Conservation (phyloP, 1,140 invertebrate species). For the Camponotus pennsylvanicus region DNA sequence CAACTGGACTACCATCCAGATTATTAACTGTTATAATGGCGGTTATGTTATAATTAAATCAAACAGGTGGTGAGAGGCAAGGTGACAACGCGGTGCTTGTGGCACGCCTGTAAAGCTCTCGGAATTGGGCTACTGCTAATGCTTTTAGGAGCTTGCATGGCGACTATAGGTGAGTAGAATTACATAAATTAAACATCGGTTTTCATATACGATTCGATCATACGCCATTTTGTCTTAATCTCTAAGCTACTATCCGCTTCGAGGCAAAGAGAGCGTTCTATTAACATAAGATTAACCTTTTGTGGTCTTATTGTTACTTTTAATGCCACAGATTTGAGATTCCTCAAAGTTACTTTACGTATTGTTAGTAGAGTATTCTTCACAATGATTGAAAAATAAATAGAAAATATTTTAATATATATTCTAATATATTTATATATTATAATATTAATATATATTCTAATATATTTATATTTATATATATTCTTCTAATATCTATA, state of each 20-base stretch:
- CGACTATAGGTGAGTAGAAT: constrained; percentile 91
- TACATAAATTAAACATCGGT: constrained; percentile 51
- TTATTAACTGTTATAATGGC: constrained; percentile 76
- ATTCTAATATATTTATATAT: background rate
- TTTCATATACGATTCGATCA: background rate
- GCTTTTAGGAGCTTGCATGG: constrained; percentile 95
- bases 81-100: constrained; percentile 94
- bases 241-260: background rate
- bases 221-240: background rate
- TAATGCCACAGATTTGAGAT: background rate
- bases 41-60: constrained; percentile 76
- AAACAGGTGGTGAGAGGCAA: constrained; percentile 91
- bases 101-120: constrained; percentile 95
- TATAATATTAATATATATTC: background rate
- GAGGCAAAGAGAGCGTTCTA: constrained; percentile 19
- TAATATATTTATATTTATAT: background rate
- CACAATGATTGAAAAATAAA: background rate
- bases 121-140: constrained; percentile 94
- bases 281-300: constrained; percentile 13
- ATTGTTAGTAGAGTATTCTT: background rate
- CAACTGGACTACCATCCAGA: constrained; percentile 34
- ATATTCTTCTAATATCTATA: too few species aligned
- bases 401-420: background rate
- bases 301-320: background rate
- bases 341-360: background rate